phyloP scores from a whole-genome alignment of 2,888 invertebrate genomes.

The Tachina fera region DNA sequence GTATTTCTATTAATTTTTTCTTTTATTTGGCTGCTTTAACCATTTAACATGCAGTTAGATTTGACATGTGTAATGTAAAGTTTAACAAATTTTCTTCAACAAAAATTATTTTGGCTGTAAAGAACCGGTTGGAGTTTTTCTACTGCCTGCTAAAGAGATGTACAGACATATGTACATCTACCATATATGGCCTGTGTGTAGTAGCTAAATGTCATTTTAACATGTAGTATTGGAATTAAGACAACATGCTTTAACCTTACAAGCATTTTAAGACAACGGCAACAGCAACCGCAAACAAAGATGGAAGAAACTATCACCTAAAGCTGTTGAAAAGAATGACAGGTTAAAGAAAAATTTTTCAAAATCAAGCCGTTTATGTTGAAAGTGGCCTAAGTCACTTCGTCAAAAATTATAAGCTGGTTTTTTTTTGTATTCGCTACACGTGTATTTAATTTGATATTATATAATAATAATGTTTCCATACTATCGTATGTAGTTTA shows the following conservation, averaged over 20 bases:
- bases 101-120: slow-evolving; percentile 22
- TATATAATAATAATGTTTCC: no score
- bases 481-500: no score
- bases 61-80: slow-evolving; percentile 56
- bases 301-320: slow-evolving; percentile 52
- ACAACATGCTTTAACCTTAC: slow-evolving; percentile 64
- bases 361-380: slow-evolving; percentile 25
- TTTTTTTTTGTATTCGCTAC: neutral
- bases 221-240: slow-evolving; percentile 59
- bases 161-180: neutral
- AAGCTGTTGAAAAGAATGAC: slow-evolving; percentile 63
- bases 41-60: slow-evolving; percentile 36
- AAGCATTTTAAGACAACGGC: slow-evolving; percentile 42
- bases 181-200: slow-evolving; percentile 26
- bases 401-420: neutral
- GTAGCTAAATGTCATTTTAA: slow-evolving; percentile 65
- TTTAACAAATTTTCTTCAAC: slow-evolving; percentile 57
- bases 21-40: neutral
- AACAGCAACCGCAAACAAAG: neutral
- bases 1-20: neutral
- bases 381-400: neutral
- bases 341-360: slow-evolving; percentile 67
- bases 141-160: neutral
- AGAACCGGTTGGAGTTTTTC: slow-evolving; percentile 57
- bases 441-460: neutral